Evolutionary conservation across 2,797 vertebrate genomes (phyloP).

Genomic region (Acanthopagrus latus): DNA sequence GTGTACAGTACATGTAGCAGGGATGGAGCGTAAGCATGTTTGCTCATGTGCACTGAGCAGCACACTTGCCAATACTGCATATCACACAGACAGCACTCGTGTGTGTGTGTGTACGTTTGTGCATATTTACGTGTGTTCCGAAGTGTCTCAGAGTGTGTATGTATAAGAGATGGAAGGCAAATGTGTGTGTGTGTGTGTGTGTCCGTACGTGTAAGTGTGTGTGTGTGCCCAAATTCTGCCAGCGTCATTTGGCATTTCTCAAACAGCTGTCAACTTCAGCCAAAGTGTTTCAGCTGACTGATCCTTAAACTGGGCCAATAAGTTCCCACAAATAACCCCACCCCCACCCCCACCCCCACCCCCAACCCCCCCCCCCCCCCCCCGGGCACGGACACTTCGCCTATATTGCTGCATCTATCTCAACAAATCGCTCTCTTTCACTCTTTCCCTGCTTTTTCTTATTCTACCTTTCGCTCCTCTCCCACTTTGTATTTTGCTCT

Average conservation of each 20-base stretch:
- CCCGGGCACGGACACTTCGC: constrained; percentile 54
- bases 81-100: neutral
- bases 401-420: constrained; percentile 59
- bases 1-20: too few species aligned
- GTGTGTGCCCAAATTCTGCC: constrained; percentile 37
- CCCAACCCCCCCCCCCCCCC: too few species aligned
- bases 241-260: constrained; percentile 64
- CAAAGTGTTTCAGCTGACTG: constrained; percentile 77
- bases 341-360: too few species aligned
- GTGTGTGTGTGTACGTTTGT: constrained; percentile 11
- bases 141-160: neutral
- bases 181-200: neutral
- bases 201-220: constrained; percentile 15
- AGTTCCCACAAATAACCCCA: constrained; percentile 66
- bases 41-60: constrained; percentile 35
- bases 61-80: constrained; percentile 11
- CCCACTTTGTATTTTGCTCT: neutral
- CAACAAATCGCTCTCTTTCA: constrained; percentile 50
- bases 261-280: constrained; percentile 76
- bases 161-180: neutral
- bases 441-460: neutral
- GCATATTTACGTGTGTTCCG: constrained; percentile 4
- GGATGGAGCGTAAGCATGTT: neutral
- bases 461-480: neutral
- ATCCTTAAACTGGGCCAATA: constrained; percentile 77